Conservation (phyloP, 2,113 vertebrate genomes). For the Phylloscopus trochilus region DNA sequence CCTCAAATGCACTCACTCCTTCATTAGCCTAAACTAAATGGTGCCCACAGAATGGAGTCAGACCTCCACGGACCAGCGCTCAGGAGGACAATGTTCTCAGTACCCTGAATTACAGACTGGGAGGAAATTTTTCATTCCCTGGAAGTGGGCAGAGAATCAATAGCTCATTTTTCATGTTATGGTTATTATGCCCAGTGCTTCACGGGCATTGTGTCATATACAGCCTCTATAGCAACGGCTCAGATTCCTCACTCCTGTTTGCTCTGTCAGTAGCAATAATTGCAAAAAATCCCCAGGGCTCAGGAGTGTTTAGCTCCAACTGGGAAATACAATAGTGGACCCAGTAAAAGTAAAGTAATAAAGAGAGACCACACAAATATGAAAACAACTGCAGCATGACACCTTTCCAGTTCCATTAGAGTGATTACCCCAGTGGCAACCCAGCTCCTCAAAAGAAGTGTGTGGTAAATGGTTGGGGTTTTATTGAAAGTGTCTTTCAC, state of each 20-base stretch:
- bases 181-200: constrained; percentile 39
- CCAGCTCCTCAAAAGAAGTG: not conserved
- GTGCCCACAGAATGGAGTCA: not conserved
- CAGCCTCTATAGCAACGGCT: not conserved
- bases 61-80: not conserved
- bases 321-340: constrained; percentile 17
- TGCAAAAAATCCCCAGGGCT: constrained; percentile 24
- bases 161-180: constrained; percentile 44
- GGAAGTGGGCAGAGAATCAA: constrained; percentile 44
- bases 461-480: not conserved
- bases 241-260: constrained; percentile 1
- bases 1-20: not conserved
- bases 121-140: constrained; percentile 50
- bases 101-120: not conserved
- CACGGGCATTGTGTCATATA: not conserved
- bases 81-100: not conserved
- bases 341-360: constrained; percentile 9
- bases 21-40: not conserved
- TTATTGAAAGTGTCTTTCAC: not conserved
- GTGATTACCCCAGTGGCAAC: not conserved
- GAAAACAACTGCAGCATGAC: constrained; percentile 6
- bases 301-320: not conserved
- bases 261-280: constrained; percentile 38
- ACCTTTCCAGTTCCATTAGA: constrained; percentile 2
- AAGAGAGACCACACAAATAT: not conserved